Conservation (phyloP, 2,113 vertebrate species). For the Tursiops truncatus region DNA sequence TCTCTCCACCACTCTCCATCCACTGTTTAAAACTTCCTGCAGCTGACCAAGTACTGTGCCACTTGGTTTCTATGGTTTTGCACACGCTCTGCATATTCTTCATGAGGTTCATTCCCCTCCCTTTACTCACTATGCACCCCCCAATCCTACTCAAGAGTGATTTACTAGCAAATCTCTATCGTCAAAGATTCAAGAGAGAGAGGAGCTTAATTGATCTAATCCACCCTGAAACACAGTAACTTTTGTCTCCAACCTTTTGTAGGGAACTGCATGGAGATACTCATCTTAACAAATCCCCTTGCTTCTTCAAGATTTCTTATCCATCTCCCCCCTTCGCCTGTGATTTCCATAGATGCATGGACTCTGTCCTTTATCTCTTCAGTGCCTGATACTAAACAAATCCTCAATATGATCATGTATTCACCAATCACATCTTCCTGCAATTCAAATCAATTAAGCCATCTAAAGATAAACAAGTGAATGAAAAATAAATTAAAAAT, state of each 20-base stretch:
- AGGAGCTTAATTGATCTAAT: not conserved
- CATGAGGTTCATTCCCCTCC: not conserved
- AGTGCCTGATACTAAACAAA: not conserved
- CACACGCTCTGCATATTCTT: not conserved
- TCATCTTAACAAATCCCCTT: not conserved
- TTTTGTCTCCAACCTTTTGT: not conserved
- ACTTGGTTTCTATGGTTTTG: not conserved
- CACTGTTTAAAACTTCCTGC: not conserved
- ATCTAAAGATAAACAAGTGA: not conserved
- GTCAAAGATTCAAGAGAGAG: not conserved
- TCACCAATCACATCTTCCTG: not conserved
- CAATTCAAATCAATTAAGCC: not conserved
- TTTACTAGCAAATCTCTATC: not conserved
- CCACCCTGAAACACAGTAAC: not conserved
- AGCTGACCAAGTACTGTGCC: not conserved
- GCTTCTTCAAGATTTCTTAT: not conserved
- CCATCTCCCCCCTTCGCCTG: not conserved
- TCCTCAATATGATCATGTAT: not conserved
- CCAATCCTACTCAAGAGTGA: not conserved
- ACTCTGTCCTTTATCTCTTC: not conserved
- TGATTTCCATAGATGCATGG: not conserved
- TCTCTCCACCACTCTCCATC: not conserved
- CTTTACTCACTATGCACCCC: not conserved
- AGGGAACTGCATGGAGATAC: not conserved
- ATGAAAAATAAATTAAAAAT: not conserved